A percentile compares a stretch with the other conserved stretches of the same genome.
phyloP scores from a whole-genome alignment of 2,113 vertebrate species.

The Macaca mulatta region DNA sequence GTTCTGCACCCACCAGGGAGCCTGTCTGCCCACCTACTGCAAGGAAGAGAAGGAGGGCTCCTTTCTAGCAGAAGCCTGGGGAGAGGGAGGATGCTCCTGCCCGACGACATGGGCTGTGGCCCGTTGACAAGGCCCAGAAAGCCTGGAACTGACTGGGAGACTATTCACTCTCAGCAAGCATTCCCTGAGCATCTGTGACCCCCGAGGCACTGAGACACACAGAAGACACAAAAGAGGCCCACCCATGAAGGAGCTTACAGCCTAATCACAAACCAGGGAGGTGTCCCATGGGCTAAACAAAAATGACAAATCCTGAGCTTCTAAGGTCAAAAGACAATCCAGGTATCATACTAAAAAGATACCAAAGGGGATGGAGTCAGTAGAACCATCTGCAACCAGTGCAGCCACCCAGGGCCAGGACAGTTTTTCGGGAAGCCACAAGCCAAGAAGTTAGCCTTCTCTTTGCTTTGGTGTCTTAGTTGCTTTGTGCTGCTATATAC shows the following conservation, averaged over 20 bases:
- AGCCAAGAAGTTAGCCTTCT: not conserved
- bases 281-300: not conserved
- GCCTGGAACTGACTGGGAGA: not conserved
- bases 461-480: too few relatives aligned
- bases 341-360: not conserved
- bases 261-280: not conserved
- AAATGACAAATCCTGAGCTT: not conserved
- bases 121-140: not conserved
- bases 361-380: not conserved
- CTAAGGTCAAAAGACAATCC: not conserved
- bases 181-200: not conserved
- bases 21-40: not conserved
- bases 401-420: not conserved
- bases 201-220: not conserved
- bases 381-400: not conserved
- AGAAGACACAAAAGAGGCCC: not conserved
- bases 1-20: not conserved
- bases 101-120: rapidly evolving
- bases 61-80: not conserved
- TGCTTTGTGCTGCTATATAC: not conserved
- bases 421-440: not conserved
- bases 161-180: not conserved
- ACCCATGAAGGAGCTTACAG: not conserved
- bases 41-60: not conserved
- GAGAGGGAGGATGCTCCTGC: not conserved